A percentile compares a stretch with the other conserved stretches of the same genome.
These are phyloP conservation scores for Clarias platycephalus DNA, from an alignment of 2,797 vertebrate genomes.

Conservation along the genomic window DNA sequence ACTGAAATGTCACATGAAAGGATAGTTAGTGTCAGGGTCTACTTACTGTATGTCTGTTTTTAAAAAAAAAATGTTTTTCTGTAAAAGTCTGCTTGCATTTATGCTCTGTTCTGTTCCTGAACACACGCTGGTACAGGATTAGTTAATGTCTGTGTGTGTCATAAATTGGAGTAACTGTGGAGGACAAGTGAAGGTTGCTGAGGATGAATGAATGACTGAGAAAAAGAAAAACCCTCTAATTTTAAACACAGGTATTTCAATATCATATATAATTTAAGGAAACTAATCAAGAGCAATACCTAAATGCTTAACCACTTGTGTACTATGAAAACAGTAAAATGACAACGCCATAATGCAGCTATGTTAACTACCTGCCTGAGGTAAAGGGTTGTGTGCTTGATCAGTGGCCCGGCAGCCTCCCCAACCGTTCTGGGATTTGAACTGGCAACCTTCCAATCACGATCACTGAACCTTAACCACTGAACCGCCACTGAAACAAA, in stretches of 20 bases:
- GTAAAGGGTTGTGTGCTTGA: background rate
- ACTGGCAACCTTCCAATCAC: constrained; percentile 11
- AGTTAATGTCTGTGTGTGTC: background rate
- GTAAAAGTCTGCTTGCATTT: background rate
- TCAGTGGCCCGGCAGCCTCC: background rate
- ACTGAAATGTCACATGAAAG: background rate
- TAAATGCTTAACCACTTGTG: background rate
- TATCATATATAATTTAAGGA: background rate
- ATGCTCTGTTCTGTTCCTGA: background rate
- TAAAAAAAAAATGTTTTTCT: too few relatives aligned
- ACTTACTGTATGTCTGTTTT: background rate
- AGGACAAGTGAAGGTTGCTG: background rate
- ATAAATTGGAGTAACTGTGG: background rate
- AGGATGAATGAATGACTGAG: background rate
- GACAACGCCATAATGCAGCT: constrained; percentile 3
- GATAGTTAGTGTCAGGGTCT: background rate
- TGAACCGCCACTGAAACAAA: background rate
- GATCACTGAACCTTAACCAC: background rate
- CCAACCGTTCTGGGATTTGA: constrained; percentile 6
- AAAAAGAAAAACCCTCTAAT: background rate
- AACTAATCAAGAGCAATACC: background rate
- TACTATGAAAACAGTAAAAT: background rate
- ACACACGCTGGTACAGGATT: background rate
- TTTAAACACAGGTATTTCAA: background rate
- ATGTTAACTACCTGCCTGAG: background rate